Base-by-base conservation (phyloP, 2,888 invertebrate species). In the Philhelius pedissequus region DNA sequence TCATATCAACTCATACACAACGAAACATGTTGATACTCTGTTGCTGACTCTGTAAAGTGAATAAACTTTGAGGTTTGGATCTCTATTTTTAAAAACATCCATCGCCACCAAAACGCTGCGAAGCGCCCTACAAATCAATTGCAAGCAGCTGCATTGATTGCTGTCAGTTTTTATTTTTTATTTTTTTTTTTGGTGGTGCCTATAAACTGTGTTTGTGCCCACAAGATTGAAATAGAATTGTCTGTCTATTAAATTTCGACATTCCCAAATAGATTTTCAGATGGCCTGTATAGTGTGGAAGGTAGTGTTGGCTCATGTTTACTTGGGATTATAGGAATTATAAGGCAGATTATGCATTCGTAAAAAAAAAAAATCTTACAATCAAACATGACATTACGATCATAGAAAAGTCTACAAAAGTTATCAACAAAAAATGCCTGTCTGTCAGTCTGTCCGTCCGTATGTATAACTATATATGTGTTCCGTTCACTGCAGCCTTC, bases 61-160 rank as follows among this genome's bases (percentile, higher is more conserved):
- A 80, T 80, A 74, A 68, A 80, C 66, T 80, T 69, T 80, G 45
- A 74, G 74, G 60, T 74, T n/a, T 68, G 52, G 32, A 30, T 74
- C 35, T 80, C 35, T 80, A 68, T 74, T 79, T 80, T 74, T 68
- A 48, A 80, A 66, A 73, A 32, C 25, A 35, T 60, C 68, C 30
- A 48, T 74, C 25, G 66, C 56, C 75, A 62, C 22, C 38, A 75
- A 45, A 15, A 62, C n/a, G 35, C 38, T n/a, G 13, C 38, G 8
- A 27, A 38, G 32, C 73, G 73, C 71, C 54, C 60, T 69, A 82
- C 71, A 77, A 82, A 82, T 82, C 77, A 73, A 82, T 68, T 82
- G 68, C 73, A 73, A 73, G 82, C 82, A 82, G 82, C 82, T 82
- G 82, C 77, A 82, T 68, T 82, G 54, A 77, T 64, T 64, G 32